Evolutionary conservation across 1,140 invertebrate genomes (phyloP), one percentile per base, ranked within the genome.

Genomic region (Triops cancriformis): DNA sequence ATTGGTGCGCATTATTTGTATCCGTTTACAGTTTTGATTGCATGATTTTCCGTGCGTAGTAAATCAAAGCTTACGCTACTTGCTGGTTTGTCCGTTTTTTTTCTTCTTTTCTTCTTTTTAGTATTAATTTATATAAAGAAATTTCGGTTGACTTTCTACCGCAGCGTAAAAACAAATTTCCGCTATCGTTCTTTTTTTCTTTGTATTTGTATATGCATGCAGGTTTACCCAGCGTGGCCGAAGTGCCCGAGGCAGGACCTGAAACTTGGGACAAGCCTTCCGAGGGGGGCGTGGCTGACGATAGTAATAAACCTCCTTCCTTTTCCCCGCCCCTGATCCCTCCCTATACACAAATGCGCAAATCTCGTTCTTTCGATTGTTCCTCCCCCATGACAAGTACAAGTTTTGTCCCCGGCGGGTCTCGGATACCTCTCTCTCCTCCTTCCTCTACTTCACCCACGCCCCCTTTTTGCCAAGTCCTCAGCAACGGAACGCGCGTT

Each of bases 251-350:
- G 18, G 78, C 64, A 23, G 31, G 14, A 73, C 82, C 88, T 80
- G 90, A 91, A 72, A 91, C 91, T n/a, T 90, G 90, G 81, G 87
- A 91, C 45, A 88, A 89, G 80, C 92, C 91, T 45, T 90, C 91
- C 31, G 91, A 93, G 85, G 91, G 91, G 31, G 26, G 18, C 37
- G 42, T 72, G 45, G 26, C 23, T 72, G 27, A 28, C 75, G 72
- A 28, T 27, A 14, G 45, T 45, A 42, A 64, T 64, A 42, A 43
- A 42, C 43, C 27, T 76, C 72, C 26, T 31, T 41, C 18, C 28
- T 76, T 41, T 37, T 72, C 77, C 9, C 77, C 73, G 26, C 75
- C 79, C n/a, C 27, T 77, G 7, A 31, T 42, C 4, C 76, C 45
- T 64, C 51, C 78, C n/a, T 31, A 75, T n/a, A n/a, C 72, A 51